phyloP scores from a whole-genome alignment of 2,113 vertebrate species.

The Opisthocomus hoazin region DNA sequence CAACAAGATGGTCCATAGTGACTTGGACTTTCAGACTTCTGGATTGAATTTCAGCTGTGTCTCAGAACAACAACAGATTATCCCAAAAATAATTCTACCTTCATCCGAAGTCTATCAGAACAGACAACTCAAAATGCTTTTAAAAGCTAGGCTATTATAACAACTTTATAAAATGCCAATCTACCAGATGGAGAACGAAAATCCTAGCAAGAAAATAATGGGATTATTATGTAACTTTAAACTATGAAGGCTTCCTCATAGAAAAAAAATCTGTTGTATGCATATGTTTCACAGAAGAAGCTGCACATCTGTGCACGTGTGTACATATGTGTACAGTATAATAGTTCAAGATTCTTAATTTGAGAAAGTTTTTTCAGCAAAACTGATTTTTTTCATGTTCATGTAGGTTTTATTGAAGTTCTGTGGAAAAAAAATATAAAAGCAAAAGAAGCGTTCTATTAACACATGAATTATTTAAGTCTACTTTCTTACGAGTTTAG shows the following conservation, averaged over 20 bases:
- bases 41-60: not conserved
- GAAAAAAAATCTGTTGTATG: not conserved
- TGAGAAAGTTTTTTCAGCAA: not conserved
- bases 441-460: not conserved
- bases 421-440: fast-evolving
- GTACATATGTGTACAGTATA: not conserved
- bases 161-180: not conserved
- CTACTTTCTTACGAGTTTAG: not conserved
- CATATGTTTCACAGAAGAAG: not conserved
- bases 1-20: not conserved
- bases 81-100: not conserved
- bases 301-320: not conserved
- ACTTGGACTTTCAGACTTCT: not conserved
- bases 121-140: not conserved
- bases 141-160: not conserved
- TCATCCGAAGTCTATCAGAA: not conserved
- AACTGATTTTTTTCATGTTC: not conserved
- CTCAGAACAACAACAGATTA: not conserved
- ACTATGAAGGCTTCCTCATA: not conserved
- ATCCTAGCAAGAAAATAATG: not conserved
- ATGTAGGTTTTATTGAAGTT: not conserved
- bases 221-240: not conserved
- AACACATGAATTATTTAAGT: not conserved
- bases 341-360: not conserved
- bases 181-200: not conserved